phyloP scores from a whole-genome alignment of 2,113 vertebrate species.

The Morphnarchus princeps region DNA sequence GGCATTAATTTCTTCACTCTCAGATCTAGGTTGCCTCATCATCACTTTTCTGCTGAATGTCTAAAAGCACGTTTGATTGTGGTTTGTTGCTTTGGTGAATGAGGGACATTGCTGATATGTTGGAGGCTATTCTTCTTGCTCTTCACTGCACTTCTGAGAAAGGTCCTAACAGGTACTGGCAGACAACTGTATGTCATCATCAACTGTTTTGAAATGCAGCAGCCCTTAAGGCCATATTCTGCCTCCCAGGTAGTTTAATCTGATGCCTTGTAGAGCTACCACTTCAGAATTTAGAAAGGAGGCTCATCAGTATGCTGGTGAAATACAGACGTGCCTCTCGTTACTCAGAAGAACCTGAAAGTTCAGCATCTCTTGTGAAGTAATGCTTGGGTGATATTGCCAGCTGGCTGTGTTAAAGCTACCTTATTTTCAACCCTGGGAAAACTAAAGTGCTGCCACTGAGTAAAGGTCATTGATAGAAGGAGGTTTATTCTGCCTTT shows the following conservation, averaged over 20 bases:
- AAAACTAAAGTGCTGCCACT: slow-evolving; percentile 23
- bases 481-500: slow-evolving; percentile 4
- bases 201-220: slow-evolving; percentile 52
- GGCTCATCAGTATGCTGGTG: slow-evolving; percentile 59
- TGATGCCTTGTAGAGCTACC: slow-evolving; percentile 27
- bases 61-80: slow-evolving; percentile 1
- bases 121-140: slow-evolving; percentile 20
- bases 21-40: slow-evolving; percentile 8
- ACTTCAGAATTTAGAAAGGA: slow-evolving; percentile 33
- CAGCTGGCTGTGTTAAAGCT: slow-evolving; percentile 27
- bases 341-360: slow-evolving; percentile 55
- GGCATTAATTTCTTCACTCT: background rate
- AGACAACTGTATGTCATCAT: slow-evolving; percentile 25
- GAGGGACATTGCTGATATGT: background rate
- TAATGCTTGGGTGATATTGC: slow-evolving; percentile 38
- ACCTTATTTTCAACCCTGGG: slow-evolving; percentile 24
- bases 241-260: slow-evolving; percentile 43
- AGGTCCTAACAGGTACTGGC: slow-evolving; percentile 17
- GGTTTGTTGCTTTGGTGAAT: slow-evolving; percentile 35
- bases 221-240: slow-evolving; percentile 49
- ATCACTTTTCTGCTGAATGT: background rate
- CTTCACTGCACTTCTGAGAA: slow-evolving; percentile 14
- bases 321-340: slow-evolving; percentile 38
- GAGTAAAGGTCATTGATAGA: slow-evolving; percentile 30
- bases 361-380: slow-evolving; percentile 52